A percentile compares a stretch with the other conserved stretches of the same genome.
Evolutionary conservation across 2,888 invertebrate species (phyloP).

Genomic region (Drosophila cognata): DNA sequence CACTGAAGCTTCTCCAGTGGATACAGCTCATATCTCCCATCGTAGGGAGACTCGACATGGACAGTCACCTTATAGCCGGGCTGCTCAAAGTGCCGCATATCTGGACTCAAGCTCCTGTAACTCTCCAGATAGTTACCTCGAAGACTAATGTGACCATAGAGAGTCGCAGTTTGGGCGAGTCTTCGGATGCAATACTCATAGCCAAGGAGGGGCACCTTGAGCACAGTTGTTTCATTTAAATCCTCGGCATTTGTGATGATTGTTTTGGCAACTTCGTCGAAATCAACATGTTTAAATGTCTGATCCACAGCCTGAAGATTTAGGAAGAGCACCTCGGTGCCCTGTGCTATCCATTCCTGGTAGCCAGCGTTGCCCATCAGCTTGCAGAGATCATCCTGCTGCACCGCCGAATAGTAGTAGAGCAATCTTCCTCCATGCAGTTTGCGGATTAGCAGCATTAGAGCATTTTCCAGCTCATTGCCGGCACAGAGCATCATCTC

Average conservation of each 20-base stretch:
- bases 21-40: not conserved
- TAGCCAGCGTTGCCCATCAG: conserved; percentile 46
- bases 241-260: conserved; percentile 7
- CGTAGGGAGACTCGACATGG: not conserved
- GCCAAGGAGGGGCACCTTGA: conserved; percentile 56
- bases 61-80: conserved; percentile 13
- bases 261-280: conserved; percentile 31
- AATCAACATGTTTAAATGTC: conserved; percentile 42
- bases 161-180: conserved; percentile 34
- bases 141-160: conserved; percentile 53
- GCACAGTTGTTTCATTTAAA: not conserved
- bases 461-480: conserved; percentile 43
- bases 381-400: conserved; percentile 52
- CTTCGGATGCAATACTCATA: conserved; percentile 50
- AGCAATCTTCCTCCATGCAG: conserved; percentile 43
- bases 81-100: conserved; percentile 23
- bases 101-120: conserved; percentile 31
- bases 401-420: conserved; percentile 63
- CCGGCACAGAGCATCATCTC: conserved; percentile 66
- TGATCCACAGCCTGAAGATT: conserved; percentile 47
- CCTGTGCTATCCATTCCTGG: conserved; percentile 54
- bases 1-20: conserved; percentile 35
- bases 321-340: conserved; percentile 54
- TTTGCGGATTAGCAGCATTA: conserved; percentile 57
- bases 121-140: conserved; percentile 6